These are phyloP conservation scores for Sesamia nonagrioides DNA, from an alignment of 1,140 invertebrate species.

Conservation along the genomic window DNA sequence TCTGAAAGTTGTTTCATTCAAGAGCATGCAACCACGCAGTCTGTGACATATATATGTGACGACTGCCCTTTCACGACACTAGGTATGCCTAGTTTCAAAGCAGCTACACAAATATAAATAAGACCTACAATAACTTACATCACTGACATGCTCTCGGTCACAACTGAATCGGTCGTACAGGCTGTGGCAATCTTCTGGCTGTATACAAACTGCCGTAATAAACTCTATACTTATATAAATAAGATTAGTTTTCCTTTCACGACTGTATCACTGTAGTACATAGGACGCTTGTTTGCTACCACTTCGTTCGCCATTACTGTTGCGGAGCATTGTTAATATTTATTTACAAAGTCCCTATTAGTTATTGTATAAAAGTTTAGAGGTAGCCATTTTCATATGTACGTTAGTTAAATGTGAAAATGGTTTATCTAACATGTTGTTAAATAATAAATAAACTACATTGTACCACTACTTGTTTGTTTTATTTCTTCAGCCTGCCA, in stretches of 20 bases:
- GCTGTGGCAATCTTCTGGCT: conserved; percentile 55
- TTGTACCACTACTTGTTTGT: conserved; percentile 84
- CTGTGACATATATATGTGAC: background rate
- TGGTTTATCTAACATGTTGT: conserved; percentile 87
- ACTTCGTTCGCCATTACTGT: conserved; percentile 71
- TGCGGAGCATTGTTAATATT: conserved; percentile 80
- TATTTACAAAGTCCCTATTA: conserved; percentile 82
- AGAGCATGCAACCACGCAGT: no score
- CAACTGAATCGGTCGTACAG: conserved; percentile 15
- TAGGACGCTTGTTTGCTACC: conserved; percentile 76
- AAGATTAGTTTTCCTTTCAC: conserved; percentile 63
- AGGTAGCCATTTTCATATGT: conserved; percentile 85
- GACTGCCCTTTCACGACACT: no score
- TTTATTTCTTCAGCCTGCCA: conserved; percentile 62
- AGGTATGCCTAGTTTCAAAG: background rate
- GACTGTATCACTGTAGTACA: conserved; percentile 57
- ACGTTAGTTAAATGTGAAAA: conserved; percentile 81
- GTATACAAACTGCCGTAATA: conserved; percentile 62
- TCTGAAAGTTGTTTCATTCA: background rate
- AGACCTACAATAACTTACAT: background rate
- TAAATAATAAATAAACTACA: conserved; percentile 88
- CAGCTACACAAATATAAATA: background rate
- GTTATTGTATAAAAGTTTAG: conserved; percentile 86
- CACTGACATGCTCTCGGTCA: background rate
- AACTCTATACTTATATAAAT: conserved; percentile 60